These are phyloP conservation scores for Adelosebastes latens DNA, from an alignment of 2,797 vertebrate genomes.

Conservation along the genomic window DNA sequence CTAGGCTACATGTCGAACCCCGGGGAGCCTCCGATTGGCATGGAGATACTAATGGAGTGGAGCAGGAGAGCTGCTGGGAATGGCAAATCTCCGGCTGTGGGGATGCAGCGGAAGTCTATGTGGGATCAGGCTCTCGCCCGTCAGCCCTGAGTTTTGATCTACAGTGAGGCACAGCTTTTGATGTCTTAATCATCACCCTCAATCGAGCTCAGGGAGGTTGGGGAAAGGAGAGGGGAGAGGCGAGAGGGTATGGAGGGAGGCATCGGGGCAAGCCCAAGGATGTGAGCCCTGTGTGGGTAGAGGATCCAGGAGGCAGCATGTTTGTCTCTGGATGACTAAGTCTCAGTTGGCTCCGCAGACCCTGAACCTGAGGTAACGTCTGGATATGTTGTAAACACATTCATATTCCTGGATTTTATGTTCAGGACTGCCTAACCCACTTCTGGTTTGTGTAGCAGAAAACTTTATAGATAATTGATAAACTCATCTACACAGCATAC, in stretches of 20 bases:
- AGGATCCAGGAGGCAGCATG: constrained; percentile 46
- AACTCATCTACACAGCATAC: constrained; percentile 59
- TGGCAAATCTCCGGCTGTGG: constrained; percentile 81
- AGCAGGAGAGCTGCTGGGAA: constrained; percentile 83
- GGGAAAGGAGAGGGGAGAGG: constrained; percentile 44
- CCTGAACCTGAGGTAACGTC: constrained; percentile 41
- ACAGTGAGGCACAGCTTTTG: constrained; percentile 78
- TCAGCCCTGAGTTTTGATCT: constrained; percentile 82
- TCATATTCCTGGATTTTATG: constrained; percentile 32
- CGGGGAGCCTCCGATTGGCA: constrained; percentile 80
- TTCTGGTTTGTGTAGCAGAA: constrained; percentile 46
- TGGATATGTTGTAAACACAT: constrained; percentile 47
- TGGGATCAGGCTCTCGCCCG: constrained; percentile 77
- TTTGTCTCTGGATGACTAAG: constrained; percentile 60
- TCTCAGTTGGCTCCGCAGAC: constrained; percentile 50
- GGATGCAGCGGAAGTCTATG: constrained; percentile 80
- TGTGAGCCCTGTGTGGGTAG: constrained; percentile 60
- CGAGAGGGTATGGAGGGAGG: constrained; percentile 53
- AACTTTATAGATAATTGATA: constrained; percentile 70
- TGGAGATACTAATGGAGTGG: constrained; percentile 81
- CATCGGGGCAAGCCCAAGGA: constrained; percentile 67
- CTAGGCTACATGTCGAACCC: constrained; percentile 82
- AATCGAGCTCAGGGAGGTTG: constrained; percentile 77
- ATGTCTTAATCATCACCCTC: constrained; percentile 84
- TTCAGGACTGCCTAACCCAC: constrained; percentile 37